Conservation (phyloP, 2,888 invertebrate species). For the Ormyrus rosae region DNA sequence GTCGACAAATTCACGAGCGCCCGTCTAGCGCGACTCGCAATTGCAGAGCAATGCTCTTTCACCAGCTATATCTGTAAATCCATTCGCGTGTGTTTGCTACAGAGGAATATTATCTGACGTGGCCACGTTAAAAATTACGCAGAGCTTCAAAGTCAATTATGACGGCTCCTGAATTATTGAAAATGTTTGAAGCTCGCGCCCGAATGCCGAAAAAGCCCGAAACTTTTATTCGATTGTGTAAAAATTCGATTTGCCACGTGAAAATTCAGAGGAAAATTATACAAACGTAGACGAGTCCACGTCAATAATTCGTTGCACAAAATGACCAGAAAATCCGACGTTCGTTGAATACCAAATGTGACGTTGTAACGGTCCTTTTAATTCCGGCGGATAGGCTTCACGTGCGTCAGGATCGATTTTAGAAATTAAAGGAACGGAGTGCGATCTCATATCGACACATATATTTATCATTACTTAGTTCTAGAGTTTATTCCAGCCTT, state of each 20-base stretch:
- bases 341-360: constrained; percentile 21
- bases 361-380: too few species aligned
- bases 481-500: too few species aligned
- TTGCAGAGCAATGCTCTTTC: constrained; percentile 15
- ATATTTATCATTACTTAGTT: too few species aligned
- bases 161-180: constrained; percentile 47
- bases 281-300: not conserved
- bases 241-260: constrained; percentile 26
- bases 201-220: not conserved
- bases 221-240: constrained; percentile 41
- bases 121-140: constrained; percentile 49
- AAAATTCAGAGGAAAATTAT: constrained; percentile 30
- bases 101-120: constrained; percentile 23
- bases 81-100: not conserved
- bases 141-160: constrained; percentile 51
- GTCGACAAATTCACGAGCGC: constrained; percentile 45
- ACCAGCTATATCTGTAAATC: constrained; percentile 25
- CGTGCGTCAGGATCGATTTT: too few species aligned
- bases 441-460: too few species aligned
- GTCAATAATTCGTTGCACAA: constrained; percentile 26
- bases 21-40: not conserved
- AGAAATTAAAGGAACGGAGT: too few species aligned
- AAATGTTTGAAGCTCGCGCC: not conserved
- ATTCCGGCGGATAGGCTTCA: too few species aligned
- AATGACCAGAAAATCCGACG: constrained; percentile 26